Percentiles rank a stretch among this genome's conserved stretches.
Conservation (phyloP, 64 coral and sea anemone species). For the Pachyseris speciosa region DNA sequence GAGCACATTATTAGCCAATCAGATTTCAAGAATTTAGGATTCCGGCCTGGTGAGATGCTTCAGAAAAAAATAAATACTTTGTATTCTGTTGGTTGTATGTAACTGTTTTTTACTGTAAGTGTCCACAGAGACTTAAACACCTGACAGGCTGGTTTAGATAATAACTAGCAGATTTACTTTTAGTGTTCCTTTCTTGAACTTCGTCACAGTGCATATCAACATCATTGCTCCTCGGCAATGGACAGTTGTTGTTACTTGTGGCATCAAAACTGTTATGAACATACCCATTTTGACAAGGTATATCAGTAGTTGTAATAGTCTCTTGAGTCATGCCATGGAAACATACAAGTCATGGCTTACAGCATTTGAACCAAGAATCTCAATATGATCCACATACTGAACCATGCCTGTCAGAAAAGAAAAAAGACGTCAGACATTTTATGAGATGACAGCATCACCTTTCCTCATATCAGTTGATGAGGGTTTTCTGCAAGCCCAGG, state of each 20-base stretch:
- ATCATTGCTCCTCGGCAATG: neutral
- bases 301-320: neutral
- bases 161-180: neutral
- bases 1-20: too few species aligned
- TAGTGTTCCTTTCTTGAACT: neutral
- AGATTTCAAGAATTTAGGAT: too few species aligned
- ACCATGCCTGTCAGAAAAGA: slow-evolving; percentile 48
- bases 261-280: neutral
- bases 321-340: neutral
- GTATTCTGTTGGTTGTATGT: too few species aligned
- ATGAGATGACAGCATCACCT: neutral
- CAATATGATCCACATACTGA: slow-evolving; percentile 51
- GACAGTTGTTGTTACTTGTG: neutral
- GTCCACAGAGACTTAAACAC: slow-evolving; percentile 28
- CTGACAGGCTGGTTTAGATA: slow-evolving; percentile 47
- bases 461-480: too few species aligned
- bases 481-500: too few species aligned
- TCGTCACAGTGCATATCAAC: slow-evolving; percentile 30
- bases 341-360: slow-evolving; percentile 16
- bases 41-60: too few species aligned
- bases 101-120: neutral
- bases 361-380: slow-evolving; percentile 39
- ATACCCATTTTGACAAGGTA: neutral
- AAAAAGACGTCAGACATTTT: neutral
- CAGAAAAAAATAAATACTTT: too few species aligned